Evolutionary conservation across 2,888 invertebrate species (phyloP), one percentile per base, ranked within the genome.

Genomic region (Chironomus tentans): DNA sequence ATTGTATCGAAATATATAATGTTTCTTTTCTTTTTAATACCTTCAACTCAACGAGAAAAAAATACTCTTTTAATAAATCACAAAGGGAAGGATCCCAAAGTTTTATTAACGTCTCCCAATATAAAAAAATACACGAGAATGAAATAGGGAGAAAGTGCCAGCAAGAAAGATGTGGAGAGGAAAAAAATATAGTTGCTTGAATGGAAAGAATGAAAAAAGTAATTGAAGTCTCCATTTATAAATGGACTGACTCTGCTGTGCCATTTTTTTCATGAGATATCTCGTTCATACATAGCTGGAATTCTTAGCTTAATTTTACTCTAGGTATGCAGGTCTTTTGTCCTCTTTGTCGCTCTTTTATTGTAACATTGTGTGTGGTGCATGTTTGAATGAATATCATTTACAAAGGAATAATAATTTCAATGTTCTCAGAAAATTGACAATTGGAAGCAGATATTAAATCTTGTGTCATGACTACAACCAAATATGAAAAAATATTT

Each of bases 191-290:
- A 28, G 38, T 15, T 56, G 56, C 56, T 56, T 7, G 18, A 28
- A 56, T 21, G 24, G 71, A 56, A 46, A 56, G 46, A 65, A 73
- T 62, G 73, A 65, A 62, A 73, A 73, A 61, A 74, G 74, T 74
- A 74, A 74, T 74, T 74, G 68, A 65, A 74, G 65, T 74, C 74
- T 68, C 74, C 68, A 74, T 74, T 74, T 74, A 74, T 74, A 74
- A 74, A 74, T 74, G 74, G 74, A 74, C 74, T 50, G 74, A 74
- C 74, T 50, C 74, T 18, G n/a, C 38, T 68, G 48, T 74, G 18
- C 65, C 68, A 74, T 46, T 65, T 74, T 74, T 56, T 56, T 56
- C 56, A 56, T 15, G 15, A 56, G 56, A 56, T 56, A 56, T 56
- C 56, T 56, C 38, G 10, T 38, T 38, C 38, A 38, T 38, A 38